Conservation (phyloP, 2,797 vertebrate genomes). For the Erethizon dorsatum region DNA sequence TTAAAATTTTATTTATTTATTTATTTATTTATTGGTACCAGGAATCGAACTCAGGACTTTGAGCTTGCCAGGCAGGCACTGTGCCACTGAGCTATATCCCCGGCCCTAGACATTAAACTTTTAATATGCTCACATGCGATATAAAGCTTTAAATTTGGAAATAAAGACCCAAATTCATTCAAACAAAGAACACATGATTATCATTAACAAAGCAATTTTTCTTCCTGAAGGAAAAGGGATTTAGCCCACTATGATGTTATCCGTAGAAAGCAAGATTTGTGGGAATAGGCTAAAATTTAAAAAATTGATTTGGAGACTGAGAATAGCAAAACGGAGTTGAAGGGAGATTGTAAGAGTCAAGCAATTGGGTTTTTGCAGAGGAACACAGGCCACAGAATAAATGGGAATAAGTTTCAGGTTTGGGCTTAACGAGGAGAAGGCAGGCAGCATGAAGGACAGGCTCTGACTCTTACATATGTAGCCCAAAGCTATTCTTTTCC, state of each 20-base stretch:
- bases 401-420: not conserved
- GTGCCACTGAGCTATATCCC: too few relatives aligned
- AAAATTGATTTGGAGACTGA: not conserved
- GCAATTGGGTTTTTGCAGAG: not conserved
- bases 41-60: too few relatives aligned
- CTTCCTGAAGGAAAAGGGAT: not conserved
- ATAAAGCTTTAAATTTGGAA: conserved; percentile 1
- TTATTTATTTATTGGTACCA: too few relatives aligned
- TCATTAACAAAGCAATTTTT: not conserved
- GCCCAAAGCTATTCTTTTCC: not conserved
- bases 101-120: not conserved
- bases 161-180: conserved; percentile 35
- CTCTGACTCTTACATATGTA: not conserved
- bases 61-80: too few relatives aligned
- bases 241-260: not conserved
- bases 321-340: not conserved
- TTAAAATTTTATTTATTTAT: not conserved
- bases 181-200: not conserved
- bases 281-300: not conserved
- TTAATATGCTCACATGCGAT: not conserved
- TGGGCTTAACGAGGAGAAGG: not conserved
- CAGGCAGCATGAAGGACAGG: not conserved
- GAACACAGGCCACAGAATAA: not conserved
- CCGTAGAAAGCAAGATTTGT: conserved; percentile 3
- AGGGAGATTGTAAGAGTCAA: not conserved